Conservation (phyloP, 2,113 vertebrate species). For the Ascaphus truei region DNA sequence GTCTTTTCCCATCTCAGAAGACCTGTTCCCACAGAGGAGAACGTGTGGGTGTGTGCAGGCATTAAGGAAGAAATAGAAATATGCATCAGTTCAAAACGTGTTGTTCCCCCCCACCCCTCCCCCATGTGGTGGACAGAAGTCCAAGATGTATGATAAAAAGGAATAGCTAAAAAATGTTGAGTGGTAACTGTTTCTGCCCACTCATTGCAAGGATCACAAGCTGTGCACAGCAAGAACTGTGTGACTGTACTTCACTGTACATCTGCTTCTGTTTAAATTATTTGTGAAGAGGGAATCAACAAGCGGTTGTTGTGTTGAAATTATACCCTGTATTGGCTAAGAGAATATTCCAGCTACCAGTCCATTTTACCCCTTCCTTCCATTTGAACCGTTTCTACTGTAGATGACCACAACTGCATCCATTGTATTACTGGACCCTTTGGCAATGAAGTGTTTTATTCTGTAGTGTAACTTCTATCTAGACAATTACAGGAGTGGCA, state of each 20-base stretch:
- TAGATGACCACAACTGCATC: too few relatives aligned
- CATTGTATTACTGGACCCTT: too few relatives aligned
- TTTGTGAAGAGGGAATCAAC: not conserved
- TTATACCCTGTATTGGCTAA: too few relatives aligned
- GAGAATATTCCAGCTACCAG: too few relatives aligned
- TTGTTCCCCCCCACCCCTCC: too few relatives aligned
- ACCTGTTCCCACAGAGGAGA: constrained; percentile 21
- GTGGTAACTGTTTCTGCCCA: not conserved
- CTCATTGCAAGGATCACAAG: not conserved
- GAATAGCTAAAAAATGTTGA: not conserved
- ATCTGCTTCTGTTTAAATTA: not conserved
- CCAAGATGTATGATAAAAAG: not conserved
- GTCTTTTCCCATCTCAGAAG: constrained; percentile 11
- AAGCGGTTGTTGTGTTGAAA: too few relatives aligned
- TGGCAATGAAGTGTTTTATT: too few relatives aligned
- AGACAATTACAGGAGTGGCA: too few relatives aligned
- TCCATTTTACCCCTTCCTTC: too few relatives aligned
- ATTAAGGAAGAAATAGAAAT: not conserved
- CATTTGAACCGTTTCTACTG: too few relatives aligned
- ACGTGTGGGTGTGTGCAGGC: not conserved
- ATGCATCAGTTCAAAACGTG: too few relatives aligned
- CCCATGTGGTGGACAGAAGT: not conserved
- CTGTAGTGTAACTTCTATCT: too few relatives aligned
- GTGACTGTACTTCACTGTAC: not conserved
- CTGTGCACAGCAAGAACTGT: not conserved